Conservation (phyloP, 2,888 invertebrate species). For the Phytoseiulus persimilis region DNA sequence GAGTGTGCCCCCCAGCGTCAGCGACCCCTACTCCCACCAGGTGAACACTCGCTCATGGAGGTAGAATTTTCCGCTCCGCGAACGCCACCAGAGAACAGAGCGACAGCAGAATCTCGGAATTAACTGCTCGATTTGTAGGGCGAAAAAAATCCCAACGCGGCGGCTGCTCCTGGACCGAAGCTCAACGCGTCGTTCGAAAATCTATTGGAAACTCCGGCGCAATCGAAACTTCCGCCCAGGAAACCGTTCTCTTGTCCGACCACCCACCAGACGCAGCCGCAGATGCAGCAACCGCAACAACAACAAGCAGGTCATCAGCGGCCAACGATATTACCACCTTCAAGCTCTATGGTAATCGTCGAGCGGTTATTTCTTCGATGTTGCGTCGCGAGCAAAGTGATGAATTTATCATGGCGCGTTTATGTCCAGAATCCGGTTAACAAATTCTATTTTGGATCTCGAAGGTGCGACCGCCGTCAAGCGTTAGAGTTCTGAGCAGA, state of each 20-base stretch:
- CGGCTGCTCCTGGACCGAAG: not conserved
- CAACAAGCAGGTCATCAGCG: not conserved
- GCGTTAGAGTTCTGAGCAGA: not conserved
- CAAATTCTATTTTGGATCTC: not conserved
- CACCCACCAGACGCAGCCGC: not conserved
- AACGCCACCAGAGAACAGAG: no score
- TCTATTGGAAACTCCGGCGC: constrained; percentile 12
- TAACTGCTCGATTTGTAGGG: not conserved
- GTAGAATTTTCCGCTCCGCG: no score
- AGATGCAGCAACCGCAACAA: constrained; percentile 16
- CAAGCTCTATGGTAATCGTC: not conserved
- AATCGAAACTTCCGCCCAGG: not conserved
- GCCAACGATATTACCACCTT: constrained; percentile 6
- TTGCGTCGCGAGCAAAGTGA: not conserved
- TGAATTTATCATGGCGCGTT: no score
- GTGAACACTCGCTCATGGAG: not conserved
- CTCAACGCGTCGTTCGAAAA: constrained; percentile 20
- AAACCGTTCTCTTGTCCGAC: not conserved
- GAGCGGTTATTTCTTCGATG: not conserved
- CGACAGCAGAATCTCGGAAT: not conserved
- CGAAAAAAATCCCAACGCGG: not conserved
- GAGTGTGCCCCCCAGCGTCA: not conserved
- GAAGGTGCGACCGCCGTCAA: not conserved
- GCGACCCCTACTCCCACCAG: not conserved
- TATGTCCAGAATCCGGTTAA: not conserved